phyloP scores from a whole-genome alignment of 2,888 invertebrate genomes.

The Timema podura region DNA sequence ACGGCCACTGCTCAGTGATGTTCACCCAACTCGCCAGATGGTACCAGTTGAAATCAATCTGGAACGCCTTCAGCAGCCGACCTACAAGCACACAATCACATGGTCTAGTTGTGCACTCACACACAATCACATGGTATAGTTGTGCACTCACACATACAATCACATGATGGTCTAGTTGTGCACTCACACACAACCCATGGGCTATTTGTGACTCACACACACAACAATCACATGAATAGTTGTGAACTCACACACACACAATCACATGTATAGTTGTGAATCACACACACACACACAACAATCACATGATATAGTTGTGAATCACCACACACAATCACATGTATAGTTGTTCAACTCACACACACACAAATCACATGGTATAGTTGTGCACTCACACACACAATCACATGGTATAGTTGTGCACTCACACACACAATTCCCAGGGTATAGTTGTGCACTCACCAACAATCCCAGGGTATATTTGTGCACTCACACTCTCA shows the following conservation, averaged over 20 bases:
- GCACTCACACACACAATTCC: neutral
- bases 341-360: neutral
- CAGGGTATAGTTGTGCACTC: neutral
- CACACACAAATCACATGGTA: neutral
- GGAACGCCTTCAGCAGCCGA: conserved; percentile 93
- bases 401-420: neutral
- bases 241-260: neutral
- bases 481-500: too few relatives aligned
- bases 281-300: neutral
- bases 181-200: neutral
- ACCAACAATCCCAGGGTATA: neutral
- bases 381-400: neutral
- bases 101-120: neutral
- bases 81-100: conserved; percentile 52
- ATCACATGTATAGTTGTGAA: neutral
- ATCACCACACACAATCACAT: neutral
- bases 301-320: neutral
- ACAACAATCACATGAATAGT: neutral
- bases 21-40: conserved; percentile 97
- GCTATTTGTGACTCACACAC: neutral
- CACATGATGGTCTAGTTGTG: neutral
- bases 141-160: neutral
- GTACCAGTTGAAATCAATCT: conserved; percentile 99
- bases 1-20: conserved; percentile 98
- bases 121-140: neutral